Conservation (phyloP, 2,888 invertebrate genomes). For the Drosophila prolongata region DNA sequence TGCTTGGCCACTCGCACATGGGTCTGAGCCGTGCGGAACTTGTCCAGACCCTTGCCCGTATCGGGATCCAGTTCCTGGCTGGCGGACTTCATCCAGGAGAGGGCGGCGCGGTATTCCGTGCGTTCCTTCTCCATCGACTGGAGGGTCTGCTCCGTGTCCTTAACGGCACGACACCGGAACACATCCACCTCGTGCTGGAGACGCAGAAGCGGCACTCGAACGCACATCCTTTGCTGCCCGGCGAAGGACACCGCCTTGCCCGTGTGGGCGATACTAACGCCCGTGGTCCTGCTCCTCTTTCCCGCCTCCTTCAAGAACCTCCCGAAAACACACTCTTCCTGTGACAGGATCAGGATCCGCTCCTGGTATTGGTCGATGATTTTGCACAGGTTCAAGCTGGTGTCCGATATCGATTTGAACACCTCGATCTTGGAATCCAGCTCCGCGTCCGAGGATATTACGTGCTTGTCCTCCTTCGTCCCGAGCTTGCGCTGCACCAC, state of each 20-base stretch:
- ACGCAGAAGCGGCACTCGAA: conserved; percentile 93
- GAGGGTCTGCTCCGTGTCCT: conserved; percentile 95
- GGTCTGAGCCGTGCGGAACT: conserved; percentile 95
- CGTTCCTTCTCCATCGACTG: conserved; percentile 97
- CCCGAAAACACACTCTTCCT: conserved; percentile 97
- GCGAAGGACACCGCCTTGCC: conserved; percentile 95
- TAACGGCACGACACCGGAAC: conserved; percentile 95
- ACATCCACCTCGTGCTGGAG: conserved; percentile 99
- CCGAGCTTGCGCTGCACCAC: conserved; percentile 96
- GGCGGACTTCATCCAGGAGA: conserved; percentile 99
- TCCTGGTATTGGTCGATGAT: conserved; percentile 97
- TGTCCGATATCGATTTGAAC: conserved; percentile 96
- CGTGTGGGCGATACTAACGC: conserved; percentile 91
- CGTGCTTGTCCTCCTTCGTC: conserved; percentile 98
- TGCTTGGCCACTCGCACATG: conserved; percentile 92
- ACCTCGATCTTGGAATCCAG: conserved; percentile 94
- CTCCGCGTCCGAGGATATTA: conserved; percentile 97
- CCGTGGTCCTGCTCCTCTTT: conserved; percentile 94
- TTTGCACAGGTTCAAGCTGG: conserved; percentile 93
- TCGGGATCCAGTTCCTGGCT: conserved; percentile 98
- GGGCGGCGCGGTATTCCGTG: conserved; percentile 96
- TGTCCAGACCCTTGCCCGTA: conserved; percentile 96
- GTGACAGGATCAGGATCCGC: conserved; percentile 94
- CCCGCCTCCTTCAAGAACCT: conserved; percentile 97
- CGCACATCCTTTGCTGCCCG: conserved; percentile 95